A percentile compares a stretch with the other conserved stretches of the same genome.
These are phyloP conservation scores for Tipula helvola DNA, from an alignment of 2,888 invertebrate genomes.

Conservation along the genomic window DNA sequence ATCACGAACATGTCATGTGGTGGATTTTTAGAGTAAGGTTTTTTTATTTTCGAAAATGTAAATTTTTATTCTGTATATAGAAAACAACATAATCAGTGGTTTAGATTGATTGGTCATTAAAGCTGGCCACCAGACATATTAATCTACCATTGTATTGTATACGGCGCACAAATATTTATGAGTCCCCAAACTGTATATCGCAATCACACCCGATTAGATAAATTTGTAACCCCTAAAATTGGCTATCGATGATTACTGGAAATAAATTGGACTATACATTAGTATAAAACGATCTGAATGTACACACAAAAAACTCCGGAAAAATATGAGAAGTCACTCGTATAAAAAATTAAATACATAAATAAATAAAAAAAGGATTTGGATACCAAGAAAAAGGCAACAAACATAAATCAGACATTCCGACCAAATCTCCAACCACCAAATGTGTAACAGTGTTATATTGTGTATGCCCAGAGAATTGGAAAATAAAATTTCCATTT, in stretches of 20 bases:
- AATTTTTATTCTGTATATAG: background rate
- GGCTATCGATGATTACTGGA: background rate
- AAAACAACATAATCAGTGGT: background rate
- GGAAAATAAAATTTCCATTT: background rate
- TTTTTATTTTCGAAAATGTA: background rate
- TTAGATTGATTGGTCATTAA: background rate
- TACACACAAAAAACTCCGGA: background rate
- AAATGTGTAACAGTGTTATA: background rate
- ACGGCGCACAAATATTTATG: background rate
- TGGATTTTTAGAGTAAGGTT: background rate
- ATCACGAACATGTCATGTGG: background rate
- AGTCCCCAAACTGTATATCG: background rate
- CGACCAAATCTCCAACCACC: background rate
- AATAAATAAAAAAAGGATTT: background rate
- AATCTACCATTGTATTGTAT: background rate
- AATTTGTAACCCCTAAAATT: background rate
- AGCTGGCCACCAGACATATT: background rate
- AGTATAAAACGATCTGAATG: background rate
- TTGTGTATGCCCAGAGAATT: background rate
- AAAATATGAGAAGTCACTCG: background rate
- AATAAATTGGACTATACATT: background rate
- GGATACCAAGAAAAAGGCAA: background rate
- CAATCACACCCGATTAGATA: background rate
- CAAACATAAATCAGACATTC: background rate
- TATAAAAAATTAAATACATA: background rate